Percentiles rank a stretch among this genome's conserved stretches.
Conservation (phyloP, 2,797 vertebrate genomes). For the Lycodopsis pacificus region DNA sequence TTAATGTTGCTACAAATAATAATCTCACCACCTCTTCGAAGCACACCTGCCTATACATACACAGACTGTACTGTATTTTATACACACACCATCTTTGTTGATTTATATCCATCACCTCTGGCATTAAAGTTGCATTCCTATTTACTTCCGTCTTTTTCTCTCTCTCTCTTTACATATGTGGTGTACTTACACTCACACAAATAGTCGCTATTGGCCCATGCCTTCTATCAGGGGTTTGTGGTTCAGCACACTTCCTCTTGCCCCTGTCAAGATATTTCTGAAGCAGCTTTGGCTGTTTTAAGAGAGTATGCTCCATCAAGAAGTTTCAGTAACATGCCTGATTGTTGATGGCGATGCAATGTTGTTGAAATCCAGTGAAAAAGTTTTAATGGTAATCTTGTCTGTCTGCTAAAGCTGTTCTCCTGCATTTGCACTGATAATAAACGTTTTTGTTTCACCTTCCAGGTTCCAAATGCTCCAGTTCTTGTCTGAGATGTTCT, state of each 20-base stretch:
- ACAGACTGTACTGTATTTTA: background rate
- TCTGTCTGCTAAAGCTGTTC: background rate
- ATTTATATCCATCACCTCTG: background rate
- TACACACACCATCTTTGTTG: background rate
- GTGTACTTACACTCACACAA: background rate
- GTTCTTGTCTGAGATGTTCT: conserved; percentile 52
- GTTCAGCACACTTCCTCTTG: conserved; percentile 61
- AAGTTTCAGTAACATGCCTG: background rate
- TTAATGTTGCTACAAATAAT: conserved; percentile 29
- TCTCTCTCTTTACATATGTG: background rate
- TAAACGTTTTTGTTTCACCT: conserved; percentile 21
- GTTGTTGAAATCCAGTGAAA: background rate
- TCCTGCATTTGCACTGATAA: background rate
- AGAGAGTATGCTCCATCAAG: background rate
- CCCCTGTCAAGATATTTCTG: background rate
- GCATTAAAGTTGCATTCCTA: background rate
- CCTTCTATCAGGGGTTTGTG: conserved; percentile 41
- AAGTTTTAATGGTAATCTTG: background rate
- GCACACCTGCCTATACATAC: background rate
- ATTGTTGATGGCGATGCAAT: background rate
- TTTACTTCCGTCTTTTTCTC: background rate
- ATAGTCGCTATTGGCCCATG: background rate
- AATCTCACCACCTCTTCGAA: background rate
- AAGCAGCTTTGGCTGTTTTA: background rate
- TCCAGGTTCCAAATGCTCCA: conserved; percentile 57